Evolutionary conservation across 1,140 invertebrate species (phyloP).

Genomic region (Saccostrea echinata): DNA sequence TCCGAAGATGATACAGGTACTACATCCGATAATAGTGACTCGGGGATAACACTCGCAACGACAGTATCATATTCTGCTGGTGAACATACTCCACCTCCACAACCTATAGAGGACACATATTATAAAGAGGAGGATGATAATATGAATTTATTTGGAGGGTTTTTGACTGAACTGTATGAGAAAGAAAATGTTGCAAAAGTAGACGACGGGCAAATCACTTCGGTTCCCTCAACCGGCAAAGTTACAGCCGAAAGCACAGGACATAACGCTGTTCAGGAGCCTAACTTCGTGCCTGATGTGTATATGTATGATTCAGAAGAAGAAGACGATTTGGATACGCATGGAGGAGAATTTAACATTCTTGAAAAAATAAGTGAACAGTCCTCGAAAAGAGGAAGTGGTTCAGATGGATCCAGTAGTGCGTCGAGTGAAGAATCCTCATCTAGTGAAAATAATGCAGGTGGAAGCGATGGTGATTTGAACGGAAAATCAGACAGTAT

Average conservation of each 20-base stretch:
- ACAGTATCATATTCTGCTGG: background rate
- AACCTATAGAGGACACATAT: background rate
- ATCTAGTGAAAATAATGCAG: background rate
- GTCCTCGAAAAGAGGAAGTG: background rate
- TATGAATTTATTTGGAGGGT: conserved; percentile 14
- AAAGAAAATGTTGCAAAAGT: background rate
- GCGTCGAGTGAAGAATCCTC: background rate
- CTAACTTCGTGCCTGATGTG: background rate
- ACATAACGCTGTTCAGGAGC: background rate
- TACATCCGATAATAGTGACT: background rate
- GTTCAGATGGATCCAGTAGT: background rate
- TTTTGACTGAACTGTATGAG: background rate
- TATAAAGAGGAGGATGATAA: conserved; percentile 27
- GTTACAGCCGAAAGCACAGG: background rate
- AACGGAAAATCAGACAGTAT: background rate
- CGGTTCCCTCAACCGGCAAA: background rate
- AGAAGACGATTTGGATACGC: background rate
- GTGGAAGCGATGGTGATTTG: background rate
- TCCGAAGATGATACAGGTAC: background rate
- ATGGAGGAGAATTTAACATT: background rate
- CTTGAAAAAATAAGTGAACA: background rate
- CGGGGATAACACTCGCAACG: background rate
- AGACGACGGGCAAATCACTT: background rate
- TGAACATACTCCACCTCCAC: background rate
- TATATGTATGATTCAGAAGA: conserved; percentile 17